Percentiles rank a stretch among this genome's conserved stretches.
Conservation (phyloP, 2,113 vertebrate species). For the Protobothrops flavoviridis region DNA sequence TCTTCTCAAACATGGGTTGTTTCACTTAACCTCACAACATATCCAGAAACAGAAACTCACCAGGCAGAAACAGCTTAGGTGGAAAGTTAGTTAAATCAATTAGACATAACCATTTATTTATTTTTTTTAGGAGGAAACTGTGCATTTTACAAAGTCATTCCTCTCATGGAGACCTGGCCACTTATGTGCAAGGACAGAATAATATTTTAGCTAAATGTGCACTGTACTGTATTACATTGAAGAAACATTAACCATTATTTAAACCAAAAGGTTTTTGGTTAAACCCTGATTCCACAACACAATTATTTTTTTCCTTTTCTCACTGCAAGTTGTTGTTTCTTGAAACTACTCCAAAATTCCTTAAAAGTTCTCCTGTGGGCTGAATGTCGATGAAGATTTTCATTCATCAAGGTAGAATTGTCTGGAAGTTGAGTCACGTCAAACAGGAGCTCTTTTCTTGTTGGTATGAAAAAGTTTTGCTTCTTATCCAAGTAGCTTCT, state of each 20-base stretch:
- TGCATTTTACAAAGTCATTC: neutral
- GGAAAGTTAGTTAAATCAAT: neutral
- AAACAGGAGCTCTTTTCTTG: no score
- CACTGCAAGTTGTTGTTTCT: neutral
- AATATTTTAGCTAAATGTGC: neutral
- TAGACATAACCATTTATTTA: neutral
- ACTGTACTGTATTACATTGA: neutral
- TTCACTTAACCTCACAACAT: slow-evolving; percentile 29
- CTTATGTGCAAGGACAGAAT: neutral
- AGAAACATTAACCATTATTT: neutral
- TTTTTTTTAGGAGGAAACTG: neutral
- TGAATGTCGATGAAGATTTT: no score
- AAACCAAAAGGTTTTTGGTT: neutral
- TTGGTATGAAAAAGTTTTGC: no score
- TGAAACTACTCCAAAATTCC: neutral
- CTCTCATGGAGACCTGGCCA: neutral
- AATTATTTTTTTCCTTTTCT: neutral
- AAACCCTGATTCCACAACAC: neutral
- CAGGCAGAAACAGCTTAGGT: neutral
- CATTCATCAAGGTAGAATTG: no score
- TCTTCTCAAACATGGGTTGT: slow-evolving; percentile 11
- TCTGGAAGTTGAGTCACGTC: no score
- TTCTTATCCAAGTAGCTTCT: no score
- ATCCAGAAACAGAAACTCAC: neutral
- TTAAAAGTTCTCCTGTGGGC: neutral